Percentiles rank a stretch among this genome's conserved stretches.
Conservation (phyloP, 2,113 vertebrate genomes). For the Lontra canadensis region DNA sequence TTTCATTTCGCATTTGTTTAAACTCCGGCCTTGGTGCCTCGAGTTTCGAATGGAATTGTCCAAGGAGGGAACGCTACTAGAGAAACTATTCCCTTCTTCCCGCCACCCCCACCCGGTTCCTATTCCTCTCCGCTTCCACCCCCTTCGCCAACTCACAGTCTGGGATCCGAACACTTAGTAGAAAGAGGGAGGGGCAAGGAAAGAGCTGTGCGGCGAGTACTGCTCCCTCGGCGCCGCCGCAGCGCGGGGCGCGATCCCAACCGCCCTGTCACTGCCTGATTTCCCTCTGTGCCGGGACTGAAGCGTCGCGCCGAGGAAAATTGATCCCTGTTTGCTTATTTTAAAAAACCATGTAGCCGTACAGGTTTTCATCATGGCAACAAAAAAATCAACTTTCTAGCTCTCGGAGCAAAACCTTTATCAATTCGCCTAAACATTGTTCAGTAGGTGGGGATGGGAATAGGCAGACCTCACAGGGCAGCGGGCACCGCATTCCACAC, state of each 20-base stretch:
- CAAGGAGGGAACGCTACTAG: constrained; percentile 9
- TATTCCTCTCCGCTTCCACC: neutral
- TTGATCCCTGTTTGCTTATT: constrained; percentile 75
- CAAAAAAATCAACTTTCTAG: constrained; percentile 74
- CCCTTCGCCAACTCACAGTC: neutral
- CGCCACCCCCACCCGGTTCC: neutral
- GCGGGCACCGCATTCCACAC: neutral
- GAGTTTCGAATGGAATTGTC: constrained; percentile 73
- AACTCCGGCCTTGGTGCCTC: constrained; percentile 49
- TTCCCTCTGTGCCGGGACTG: constrained; percentile 72
- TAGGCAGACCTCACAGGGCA: neutral
- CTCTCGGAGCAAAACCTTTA: constrained; percentile 43
- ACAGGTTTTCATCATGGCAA: constrained; percentile 70
- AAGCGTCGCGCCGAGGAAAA: constrained; percentile 78
- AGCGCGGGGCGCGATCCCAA: neutral
- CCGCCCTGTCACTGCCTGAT: constrained; percentile 13
- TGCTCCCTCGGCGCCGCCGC: neutral
- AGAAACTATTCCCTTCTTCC: neutral
- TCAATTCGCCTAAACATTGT: constrained; percentile 47
- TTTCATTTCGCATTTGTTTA: constrained; percentile 15
- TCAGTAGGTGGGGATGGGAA: neutral
- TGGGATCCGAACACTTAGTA: neutral
- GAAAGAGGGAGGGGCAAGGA: neutral
- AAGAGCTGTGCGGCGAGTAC: neutral
- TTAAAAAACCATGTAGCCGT: constrained; percentile 66